Evolutionary conservation across 35 echinoderm and acorn worm species (phyloP), one percentile per base, ranked within the genome.

Genomic region (Heliocidaris erythrogramma): DNA sequence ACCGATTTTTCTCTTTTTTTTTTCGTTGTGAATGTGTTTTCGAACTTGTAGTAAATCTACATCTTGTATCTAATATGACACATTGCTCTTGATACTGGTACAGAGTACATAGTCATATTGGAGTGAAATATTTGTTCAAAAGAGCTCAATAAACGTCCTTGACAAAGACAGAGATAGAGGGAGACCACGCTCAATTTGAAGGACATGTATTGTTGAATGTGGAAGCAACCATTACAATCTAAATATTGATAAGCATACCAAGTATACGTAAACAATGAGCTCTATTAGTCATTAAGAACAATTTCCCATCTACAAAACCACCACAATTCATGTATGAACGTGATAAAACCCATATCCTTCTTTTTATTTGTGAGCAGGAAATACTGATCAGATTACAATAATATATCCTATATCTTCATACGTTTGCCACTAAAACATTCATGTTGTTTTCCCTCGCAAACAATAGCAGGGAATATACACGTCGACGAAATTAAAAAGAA

Each of bases 191-290:
- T 56, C 3, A n/a, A 27, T 21, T 78, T 78, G 65, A 78, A 78
- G 65, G 65, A 78, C 18, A 78, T 78, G 65, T 78, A 78, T 78
- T 78, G 65, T 78, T 18, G 18, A 6, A 78, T 78, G 65, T 78
- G 14, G 65, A 78, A 78, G 65, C 65, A 78, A 78, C 65, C 65
- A 78, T 78, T 78, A 78, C 65, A 78, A 78, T 78, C 65, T 78
- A 78, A 78, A 78, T 78, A 78, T 78, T 78, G 65, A 78, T 78
- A 78, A 78, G 65, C 65, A 27, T 78, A 4, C 18, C 21, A 78
- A 78, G 65, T 27, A 78, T n/a, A 78, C 14, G 27, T n/a, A 78
- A 78, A 78, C 65, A 78, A 2, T n/a, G 65, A 7, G 4, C 18
- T 78, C 7, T 78, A n/a, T 78, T 78, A 27, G 65, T 78, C 65